Conservation (phyloP, 2,113 vertebrate species). For the Sylvia atricapilla region DNA sequence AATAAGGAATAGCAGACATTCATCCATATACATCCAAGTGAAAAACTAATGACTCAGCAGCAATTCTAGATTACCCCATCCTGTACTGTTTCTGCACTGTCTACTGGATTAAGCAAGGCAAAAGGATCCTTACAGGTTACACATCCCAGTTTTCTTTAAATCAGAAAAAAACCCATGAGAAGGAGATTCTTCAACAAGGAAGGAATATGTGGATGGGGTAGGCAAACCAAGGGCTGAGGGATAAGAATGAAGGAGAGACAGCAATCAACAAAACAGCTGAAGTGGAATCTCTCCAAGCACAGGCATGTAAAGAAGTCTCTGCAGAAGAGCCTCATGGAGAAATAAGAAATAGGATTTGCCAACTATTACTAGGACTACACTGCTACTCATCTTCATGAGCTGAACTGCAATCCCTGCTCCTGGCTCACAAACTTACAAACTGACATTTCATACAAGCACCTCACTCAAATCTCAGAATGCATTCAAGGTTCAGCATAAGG, state of each 20-base stretch:
- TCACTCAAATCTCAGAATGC: background rate
- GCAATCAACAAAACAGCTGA: background rate
- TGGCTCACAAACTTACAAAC: background rate
- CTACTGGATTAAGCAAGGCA: background rate
- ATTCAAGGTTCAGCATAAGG: background rate
- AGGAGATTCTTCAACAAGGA: background rate
- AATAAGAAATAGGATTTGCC: background rate
- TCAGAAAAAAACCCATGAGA: background rate
- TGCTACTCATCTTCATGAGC: background rate
- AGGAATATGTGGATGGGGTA: background rate
- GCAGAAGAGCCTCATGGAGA: background rate
- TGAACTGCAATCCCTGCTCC: background rate
- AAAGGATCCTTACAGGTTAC: background rate
- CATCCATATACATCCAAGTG: background rate
- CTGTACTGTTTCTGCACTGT: background rate
- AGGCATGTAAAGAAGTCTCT: background rate
- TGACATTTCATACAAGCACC: background rate
- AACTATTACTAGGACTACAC: background rate
- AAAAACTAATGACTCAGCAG: background rate
- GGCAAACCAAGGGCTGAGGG: background rate
- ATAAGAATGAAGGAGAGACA: background rate
- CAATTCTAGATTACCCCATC: background rate
- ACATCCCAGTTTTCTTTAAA: background rate
- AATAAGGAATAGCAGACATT: background rate
- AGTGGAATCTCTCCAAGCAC: background rate